Percentiles rank a stretch among this genome's conserved stretches.
Conservation (phyloP, 2,888 invertebrate species). For the Sarcophaga variegata region DNA sequence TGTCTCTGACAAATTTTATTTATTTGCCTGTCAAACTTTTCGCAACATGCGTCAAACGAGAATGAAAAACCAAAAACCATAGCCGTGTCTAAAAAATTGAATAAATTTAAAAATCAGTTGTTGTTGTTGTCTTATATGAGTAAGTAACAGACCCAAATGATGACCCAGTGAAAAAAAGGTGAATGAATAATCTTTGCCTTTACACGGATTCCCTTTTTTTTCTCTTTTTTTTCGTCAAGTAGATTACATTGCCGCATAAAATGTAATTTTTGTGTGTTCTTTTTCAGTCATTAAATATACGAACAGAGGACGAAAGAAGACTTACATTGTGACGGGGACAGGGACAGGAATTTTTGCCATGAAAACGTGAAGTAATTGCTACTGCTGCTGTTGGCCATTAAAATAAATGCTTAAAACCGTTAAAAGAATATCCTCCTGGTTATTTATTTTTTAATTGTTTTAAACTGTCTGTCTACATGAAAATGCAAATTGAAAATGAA, state of each 20-base stretch:
- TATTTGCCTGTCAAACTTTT: conserved; percentile 76
- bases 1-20: conserved; percentile 76
- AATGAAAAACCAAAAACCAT: conserved; percentile 1
- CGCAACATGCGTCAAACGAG: conserved; percentile 9
- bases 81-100: neutral
- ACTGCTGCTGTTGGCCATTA: conserved; percentile 22
- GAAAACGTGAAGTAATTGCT: neutral
- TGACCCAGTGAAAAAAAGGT: neutral
- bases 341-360: too few species aligned
- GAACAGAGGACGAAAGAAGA: too few species aligned
- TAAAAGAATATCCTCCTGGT: neutral
- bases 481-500: conserved; percentile 5
- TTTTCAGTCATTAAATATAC: conserved; percentile 5
- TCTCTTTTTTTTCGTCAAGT: too few species aligned
- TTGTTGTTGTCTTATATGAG: neutral
- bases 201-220: too few species aligned
- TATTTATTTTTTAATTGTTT: conserved; percentile 39
- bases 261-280: neutral
- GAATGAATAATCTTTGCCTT: conserved; percentile 27
- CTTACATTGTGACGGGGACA: too few species aligned
- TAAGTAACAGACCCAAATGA: neutral
- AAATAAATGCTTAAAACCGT: neutral
- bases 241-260: too few species aligned
- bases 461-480: neutral
- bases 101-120: conserved; percentile 41